These are phyloP conservation scores for Stenolophus ochropezus DNA, from an alignment of 2,888 invertebrate genomes.

Conservation along the genomic window DNA sequence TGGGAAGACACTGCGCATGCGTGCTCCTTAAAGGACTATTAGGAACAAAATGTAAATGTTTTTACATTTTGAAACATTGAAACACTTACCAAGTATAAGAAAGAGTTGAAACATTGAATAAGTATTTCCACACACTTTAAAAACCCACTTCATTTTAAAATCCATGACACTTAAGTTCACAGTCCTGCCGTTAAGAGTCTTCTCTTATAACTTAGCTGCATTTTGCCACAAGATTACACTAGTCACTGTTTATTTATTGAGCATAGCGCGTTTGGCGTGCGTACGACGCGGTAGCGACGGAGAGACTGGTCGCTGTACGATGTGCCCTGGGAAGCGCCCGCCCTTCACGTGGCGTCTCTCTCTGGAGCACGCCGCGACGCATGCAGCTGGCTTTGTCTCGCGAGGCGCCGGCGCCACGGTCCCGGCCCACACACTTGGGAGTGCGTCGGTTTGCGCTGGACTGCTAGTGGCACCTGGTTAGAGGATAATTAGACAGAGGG, in stretches of 20 bases:
- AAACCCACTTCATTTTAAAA: slow-evolving; percentile 44
- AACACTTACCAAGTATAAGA: slow-evolving; percentile 19
- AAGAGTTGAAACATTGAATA: slow-evolving; percentile 20
- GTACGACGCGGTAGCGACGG: not conserved
- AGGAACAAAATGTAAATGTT: too few species aligned
- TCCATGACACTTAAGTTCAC: slow-evolving; percentile 7
- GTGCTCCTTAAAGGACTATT: slow-evolving; percentile 1
- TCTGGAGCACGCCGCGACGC: not conserved
- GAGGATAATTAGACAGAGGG: slow-evolving; percentile 15
- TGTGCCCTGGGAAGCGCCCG: slow-evolving; percentile 52
- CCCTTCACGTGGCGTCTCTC: slow-evolving; percentile 36
- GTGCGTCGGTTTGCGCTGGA: slow-evolving; percentile 59
- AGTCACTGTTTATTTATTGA: slow-evolving; percentile 43
- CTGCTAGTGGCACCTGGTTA: slow-evolving; percentile 26
- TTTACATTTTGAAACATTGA: too few species aligned
- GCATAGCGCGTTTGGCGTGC: slow-evolving; percentile 18
- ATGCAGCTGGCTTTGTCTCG: not conserved
- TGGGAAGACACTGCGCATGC: not conserved
- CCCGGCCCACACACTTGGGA: slow-evolving; percentile 64
- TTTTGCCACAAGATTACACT: slow-evolving; percentile 18
- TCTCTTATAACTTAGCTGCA: slow-evolving; percentile 70
- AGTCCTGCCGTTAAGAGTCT: slow-evolving; percentile 63
- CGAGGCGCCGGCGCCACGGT: slow-evolving; percentile 65
- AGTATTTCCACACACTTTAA: not conserved
- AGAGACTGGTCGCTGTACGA: slow-evolving; percentile 23